A percentile compares a stretch with the other conserved stretches of the same genome.
Conservation (phyloP, 2,888 invertebrate species). For the Myathropa florea region DNA sequence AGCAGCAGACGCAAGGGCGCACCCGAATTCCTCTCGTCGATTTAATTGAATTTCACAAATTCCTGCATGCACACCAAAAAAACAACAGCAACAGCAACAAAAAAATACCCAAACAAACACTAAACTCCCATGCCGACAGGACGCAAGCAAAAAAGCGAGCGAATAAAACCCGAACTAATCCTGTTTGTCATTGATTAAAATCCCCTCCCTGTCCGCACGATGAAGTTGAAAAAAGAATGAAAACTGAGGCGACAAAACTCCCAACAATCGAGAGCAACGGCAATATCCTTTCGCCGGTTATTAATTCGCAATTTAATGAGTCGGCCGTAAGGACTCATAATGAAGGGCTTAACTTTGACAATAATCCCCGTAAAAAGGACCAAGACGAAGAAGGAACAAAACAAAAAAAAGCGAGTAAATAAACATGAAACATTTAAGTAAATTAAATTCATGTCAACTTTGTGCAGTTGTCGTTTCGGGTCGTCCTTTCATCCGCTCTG, state of each 20-base stretch:
- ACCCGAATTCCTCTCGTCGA: conserved; percentile 39
- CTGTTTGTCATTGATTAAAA: conserved; percentile 70
- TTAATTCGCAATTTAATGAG: conserved; percentile 67
- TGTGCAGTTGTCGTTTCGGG: conserved; percentile 6
- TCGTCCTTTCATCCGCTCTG: not conserved
- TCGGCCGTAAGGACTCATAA: conserved; percentile 52
- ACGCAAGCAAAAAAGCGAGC: conserved; percentile 5
- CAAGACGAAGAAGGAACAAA: not conserved
- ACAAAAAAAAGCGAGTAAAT: not conserved
- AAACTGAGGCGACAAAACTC: not conserved
- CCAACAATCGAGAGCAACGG: conserved; percentile 17
- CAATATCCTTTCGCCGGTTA: conserved; percentile 51
- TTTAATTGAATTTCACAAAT: conserved; percentile 65
- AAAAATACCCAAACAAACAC: not conserved
- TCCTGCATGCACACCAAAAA: conserved; percentile 28
- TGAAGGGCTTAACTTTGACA: conserved; percentile 56
- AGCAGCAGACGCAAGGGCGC: no score
- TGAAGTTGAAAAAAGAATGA: conserved; percentile 1
- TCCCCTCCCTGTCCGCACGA: conserved; percentile 30
- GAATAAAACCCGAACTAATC: conserved; percentile 56
- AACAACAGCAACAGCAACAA: not conserved
- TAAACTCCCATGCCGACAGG: not conserved
- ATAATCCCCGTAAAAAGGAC: not conserved
- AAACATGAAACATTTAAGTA: conserved; percentile 45
- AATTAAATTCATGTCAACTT: conserved; percentile 62